Evolutionary conservation across 2,797 vertebrate genomes (phyloP), one percentile per base, ranked within the genome.

Genomic region (Rhadinocentrus ornatus): DNA sequence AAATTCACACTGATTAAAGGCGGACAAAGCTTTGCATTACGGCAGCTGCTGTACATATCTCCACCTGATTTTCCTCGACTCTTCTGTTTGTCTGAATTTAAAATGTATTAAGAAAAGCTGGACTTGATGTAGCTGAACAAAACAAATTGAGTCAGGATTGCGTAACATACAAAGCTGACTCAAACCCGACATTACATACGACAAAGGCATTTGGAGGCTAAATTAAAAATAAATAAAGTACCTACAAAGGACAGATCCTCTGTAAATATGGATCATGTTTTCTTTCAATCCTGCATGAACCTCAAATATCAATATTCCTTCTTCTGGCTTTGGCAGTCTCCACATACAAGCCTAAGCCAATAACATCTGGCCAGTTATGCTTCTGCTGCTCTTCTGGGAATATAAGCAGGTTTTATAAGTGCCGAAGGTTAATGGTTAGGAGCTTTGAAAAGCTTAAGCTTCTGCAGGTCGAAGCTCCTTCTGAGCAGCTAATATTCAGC

Each of bases 391-490:
- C 50, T 31, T 39, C 20, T 35, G 55, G 62, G n/a, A 64, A 56
- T 55, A 41, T 63, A 64, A 75, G 75, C 29, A 58, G 69, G 61
- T 69, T 69, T 84, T 80, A 71, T 8, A 61, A 70, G 73, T 46
- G 69, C 71, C 68, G 69, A 58, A 77, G 66, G 66, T 79, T 54
- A 82, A 82, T 58, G 55, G 81, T 74, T 62, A 66, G 71, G 35
- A 46, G 72, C 29, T 84, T 75, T 41, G 34, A 73, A 57, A 61
- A 62, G 22, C 27, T 71, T 60, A 53, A 75, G 66, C 73, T 73
- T 61, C 57, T 32, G 48, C 65, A 75, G 72, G 76, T 69, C 76
- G 62, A 78, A 62, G 69, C 48, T 67, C 62, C 54, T 32, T 20
- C 66, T 41, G 66, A 72, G 70, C 67, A 46, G 81, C 72, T 73